Conservation (phyloP, 1,140 invertebrate genomes). For the Aplysia californica region DNA sequence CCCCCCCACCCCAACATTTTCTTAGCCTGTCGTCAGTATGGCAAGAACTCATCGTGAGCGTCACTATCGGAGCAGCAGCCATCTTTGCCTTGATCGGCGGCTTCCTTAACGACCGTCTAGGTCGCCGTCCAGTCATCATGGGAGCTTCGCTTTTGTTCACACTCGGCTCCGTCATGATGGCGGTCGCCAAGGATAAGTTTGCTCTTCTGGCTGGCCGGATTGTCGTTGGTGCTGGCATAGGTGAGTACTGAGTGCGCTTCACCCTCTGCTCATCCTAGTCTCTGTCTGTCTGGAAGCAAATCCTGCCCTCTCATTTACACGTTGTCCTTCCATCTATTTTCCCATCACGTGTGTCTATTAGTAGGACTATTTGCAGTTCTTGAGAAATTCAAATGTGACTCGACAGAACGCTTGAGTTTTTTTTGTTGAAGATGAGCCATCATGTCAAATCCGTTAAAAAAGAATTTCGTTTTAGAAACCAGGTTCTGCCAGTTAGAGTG, state of each 20-base stretch:
- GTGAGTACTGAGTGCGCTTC: slow-evolving; percentile 60
- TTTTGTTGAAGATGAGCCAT: too few relatives aligned
- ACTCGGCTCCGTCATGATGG: slow-evolving; percentile 72
- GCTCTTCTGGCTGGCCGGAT: slow-evolving; percentile 72
- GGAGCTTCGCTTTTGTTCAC: slow-evolving; percentile 72
- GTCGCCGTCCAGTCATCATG: slow-evolving; percentile 72
- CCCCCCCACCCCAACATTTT: too few relatives aligned
- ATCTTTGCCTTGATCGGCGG: slow-evolving; percentile 72
- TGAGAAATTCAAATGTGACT: too few relatives aligned
- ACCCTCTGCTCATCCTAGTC: background rate
- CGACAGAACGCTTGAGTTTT: too few relatives aligned
- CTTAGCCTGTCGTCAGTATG: slow-evolving; percentile 68
- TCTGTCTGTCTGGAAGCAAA: slow-evolving; percentile 11
- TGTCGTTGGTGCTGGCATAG: slow-evolving; percentile 74
- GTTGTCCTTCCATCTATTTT: background rate
- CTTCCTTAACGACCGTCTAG: slow-evolving; percentile 69
- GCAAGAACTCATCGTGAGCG: slow-evolving; percentile 72
- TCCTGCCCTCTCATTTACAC: slow-evolving; percentile 9
- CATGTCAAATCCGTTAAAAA: too few relatives aligned
- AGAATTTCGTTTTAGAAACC: too few relatives aligned
- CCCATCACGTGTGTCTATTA: too few relatives aligned
- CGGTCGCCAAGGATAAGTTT: slow-evolving; percentile 68
- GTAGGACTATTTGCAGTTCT: too few relatives aligned
- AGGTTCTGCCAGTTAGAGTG: too few relatives aligned
- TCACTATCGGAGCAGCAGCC: slow-evolving; percentile 69